Base-by-base conservation (phyloP, 2,888 invertebrate species). In the Oxyteleia sp. region DNA sequence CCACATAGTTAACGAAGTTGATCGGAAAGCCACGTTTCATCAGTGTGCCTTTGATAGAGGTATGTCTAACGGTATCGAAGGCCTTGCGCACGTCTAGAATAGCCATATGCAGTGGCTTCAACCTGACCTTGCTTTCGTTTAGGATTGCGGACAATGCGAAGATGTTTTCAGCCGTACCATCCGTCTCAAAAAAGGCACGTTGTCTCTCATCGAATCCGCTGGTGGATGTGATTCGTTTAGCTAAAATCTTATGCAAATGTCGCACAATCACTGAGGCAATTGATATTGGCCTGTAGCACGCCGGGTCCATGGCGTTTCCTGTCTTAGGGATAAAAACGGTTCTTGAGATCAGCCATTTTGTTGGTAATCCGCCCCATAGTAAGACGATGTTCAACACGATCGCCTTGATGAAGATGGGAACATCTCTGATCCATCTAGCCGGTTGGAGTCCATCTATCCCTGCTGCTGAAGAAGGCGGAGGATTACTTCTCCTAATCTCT, bases 191-290 rank as follows among this genome's bases (percentile, higher is more conserved):
- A 10, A 32, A 32, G 8, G 5, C 3, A 7, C 32, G 5, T 32
- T 32, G 32, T 3, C 32, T 3, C 1, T 4, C 1, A 8, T 32
- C 32, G 1, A 32, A 7, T 32, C 3, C 8, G 32, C 8, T 8
- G 3, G 32, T 8, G 1, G 8, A 7, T 8, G 5, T 32, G 3
- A 32, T 32, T 1, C 32, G 32, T 4, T 32, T 8, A 0, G 87
- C 87, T 0, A 87, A 18, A 32, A 87, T 79, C 8, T 82, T 82
- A 0, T 85, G 85, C 0, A 85, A 43, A 3, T 79, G 84, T 3
- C 85, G n/a, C 10, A 80, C 82, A 0, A 71, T 38, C 0, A 80
- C 82, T 3, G 81, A 83, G n/a, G 72, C 13, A 7, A 76, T 38
- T 10, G 38, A 35, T n/a, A 76, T 63, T 16, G 66, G 66, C 16